Base-by-base conservation (phyloP, 2,797 vertebrate genomes). In the Apogon hyalosoma region DNA sequence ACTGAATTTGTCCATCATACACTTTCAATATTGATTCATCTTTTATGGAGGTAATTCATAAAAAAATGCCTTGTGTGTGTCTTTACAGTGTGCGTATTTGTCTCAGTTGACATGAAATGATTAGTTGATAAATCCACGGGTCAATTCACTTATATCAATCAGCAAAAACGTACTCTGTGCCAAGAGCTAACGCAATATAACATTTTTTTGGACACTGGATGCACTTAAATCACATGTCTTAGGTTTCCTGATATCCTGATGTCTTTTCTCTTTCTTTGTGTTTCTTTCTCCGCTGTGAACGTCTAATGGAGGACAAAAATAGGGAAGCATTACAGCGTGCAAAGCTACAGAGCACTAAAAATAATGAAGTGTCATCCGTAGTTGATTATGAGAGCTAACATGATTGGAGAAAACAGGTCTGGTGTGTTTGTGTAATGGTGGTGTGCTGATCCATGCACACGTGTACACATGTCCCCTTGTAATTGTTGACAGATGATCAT, bases 271-370 rank as follows among this genome's bases (percentile, higher is more conserved):
- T n/a, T 42, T 41, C 38, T 16, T 42, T 41, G 18, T 54, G 40
- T 52, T 57, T 54, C n/a, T 19, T 33, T 42, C 24, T 50, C 38
- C 28, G 50, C 11, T 49, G 50, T 65, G 49, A 59, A 64, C 21
- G 1, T 65, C 36, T 59, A 36, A 65, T 38, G 21, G 24, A 59
- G 46, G 45, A 64, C 63, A 56, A 59, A 73, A 70, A 80, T 46
- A 72, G 52, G 48, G 57, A 76, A 65, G 15, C 45, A 41, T 64
- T 58, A 63, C 46, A 9, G 49, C 16, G 64, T 45, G 46, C 54
- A 67, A 73, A 80, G 60, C 75, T 60, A 49, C 53, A 2, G 45
- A 72, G 70, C 73, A 77, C 68, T 77, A 73, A 42, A 63, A 36
- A 41, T 75, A 74, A 78, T 82, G 59, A 80, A 61, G 62, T 48